Conservation (phyloP, 2,797 vertebrate genomes). For the Pyrrhura leucotis region DNA sequence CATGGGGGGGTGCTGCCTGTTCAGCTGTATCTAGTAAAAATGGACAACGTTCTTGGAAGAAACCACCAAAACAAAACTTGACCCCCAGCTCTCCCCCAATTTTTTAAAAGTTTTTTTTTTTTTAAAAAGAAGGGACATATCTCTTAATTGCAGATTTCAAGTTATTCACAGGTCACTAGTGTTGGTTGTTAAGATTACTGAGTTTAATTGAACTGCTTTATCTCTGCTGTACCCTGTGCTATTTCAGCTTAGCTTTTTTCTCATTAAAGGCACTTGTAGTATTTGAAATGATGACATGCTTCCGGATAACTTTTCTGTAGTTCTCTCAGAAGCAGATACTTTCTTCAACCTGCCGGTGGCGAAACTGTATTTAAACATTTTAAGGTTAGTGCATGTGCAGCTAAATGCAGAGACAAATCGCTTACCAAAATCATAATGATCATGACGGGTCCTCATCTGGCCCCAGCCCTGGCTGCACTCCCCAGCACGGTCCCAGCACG, state of each 20-base stretch:
- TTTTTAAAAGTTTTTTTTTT: background rate
- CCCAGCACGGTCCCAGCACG: no score
- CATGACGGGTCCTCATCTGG: background rate
- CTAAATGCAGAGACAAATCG: background rate
- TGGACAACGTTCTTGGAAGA: background rate
- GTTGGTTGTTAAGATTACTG: background rate
- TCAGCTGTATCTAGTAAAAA: background rate
- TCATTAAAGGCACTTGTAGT: background rate
- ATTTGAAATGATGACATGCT: background rate
- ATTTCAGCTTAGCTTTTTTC: background rate
- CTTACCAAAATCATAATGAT: background rate
- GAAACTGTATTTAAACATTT: background rate
- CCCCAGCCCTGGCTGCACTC: no score
- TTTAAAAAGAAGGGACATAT: background rate
- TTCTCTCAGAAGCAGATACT: background rate
- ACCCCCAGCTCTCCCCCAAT: background rate
- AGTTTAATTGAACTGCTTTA: background rate
- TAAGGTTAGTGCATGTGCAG: no score
- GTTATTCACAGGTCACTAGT: background rate
- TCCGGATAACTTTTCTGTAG: background rate
- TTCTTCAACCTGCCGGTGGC: background rate
- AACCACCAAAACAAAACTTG: background rate
- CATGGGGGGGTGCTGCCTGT: background rate
- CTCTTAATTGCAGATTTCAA: background rate
- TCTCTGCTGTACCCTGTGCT: background rate